Evolutionary conservation across 2,797 vertebrate genomes (phyloP).

Genomic region (Callimico goeldii): DNA sequence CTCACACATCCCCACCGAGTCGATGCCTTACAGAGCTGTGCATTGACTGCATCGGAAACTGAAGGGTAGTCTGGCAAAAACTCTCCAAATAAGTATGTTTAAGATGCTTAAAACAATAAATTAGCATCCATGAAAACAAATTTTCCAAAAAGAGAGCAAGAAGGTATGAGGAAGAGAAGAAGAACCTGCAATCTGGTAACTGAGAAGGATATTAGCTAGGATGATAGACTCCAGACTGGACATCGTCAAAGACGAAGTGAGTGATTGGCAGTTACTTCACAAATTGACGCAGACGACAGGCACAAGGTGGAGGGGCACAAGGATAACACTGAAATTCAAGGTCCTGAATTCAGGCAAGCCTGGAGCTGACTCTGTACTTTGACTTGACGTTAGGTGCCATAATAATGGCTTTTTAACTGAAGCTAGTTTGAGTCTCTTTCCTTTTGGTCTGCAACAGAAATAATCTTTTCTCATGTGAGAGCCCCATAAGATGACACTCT

Average conservation of each 20-base stretch:
- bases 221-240: not conserved
- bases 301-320: not conserved
- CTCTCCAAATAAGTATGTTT: not conserved
- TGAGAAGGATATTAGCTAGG: not conserved
- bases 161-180: fast-evolving
- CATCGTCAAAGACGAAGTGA: no score
- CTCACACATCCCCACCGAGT: not conserved
- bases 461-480: not conserved
- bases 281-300: not conserved
- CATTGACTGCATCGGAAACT: fast-evolving
- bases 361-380: no score
- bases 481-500: no score
- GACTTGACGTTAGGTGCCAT: not conserved
- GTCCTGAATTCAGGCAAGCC: not conserved
- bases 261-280: not conserved
- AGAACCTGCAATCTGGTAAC: not conserved
- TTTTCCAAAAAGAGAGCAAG: not conserved
- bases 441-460: not conserved
- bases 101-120: not conserved
- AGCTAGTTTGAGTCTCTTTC: not conserved
- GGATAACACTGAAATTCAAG: not conserved
- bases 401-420: not conserved
- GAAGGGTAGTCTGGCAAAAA: no score
- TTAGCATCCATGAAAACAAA: no score
- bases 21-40: fast-evolving